phyloP scores from a whole-genome alignment of 2,888 invertebrate species.

The Geotrupes spiniger region DNA sequence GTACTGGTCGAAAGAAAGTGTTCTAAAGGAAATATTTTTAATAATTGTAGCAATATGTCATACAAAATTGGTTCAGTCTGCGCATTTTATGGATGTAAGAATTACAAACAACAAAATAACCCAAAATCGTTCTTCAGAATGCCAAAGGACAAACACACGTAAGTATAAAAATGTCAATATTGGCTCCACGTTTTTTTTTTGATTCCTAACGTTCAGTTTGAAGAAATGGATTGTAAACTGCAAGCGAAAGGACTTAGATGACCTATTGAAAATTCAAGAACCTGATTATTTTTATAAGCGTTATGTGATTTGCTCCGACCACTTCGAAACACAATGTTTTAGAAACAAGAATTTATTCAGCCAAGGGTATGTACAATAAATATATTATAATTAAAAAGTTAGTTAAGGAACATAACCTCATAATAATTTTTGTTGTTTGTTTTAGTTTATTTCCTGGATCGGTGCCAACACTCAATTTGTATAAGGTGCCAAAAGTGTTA shows the following conservation, averaged over 20 bases:
- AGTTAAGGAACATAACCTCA: too few relatives aligned
- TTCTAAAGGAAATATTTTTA: too few relatives aligned
- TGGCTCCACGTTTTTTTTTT: background rate
- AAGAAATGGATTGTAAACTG: too few relatives aligned
- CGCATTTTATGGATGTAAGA: conserved; percentile 6
- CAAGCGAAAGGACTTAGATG: background rate
- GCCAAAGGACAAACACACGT: background rate
- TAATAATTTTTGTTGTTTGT: too few relatives aligned
- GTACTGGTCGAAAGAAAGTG: too few relatives aligned
- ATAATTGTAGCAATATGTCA: too few relatives aligned
- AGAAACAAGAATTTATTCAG: conserved; percentile 14
- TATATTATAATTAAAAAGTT: too few relatives aligned
- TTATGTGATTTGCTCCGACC: conserved; percentile 11
- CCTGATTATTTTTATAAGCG: conserved; percentile 6
- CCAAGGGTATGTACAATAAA: too few relatives aligned
- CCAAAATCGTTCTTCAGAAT: conserved; percentile 10
- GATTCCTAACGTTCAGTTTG: background rate
- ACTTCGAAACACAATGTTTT: conserved; percentile 13
- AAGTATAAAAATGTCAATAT: too few relatives aligned
- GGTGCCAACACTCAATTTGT: too few relatives aligned
- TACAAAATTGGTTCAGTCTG: conserved; percentile 5
- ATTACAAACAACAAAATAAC: conserved; percentile 8
- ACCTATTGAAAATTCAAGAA: background rate
- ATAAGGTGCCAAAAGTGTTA: too few relatives aligned
- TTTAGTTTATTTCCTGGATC: too few relatives aligned